Evolutionary conservation across 2,113 vertebrate genomes (phyloP).

Genomic region (Otis tarda): DNA sequence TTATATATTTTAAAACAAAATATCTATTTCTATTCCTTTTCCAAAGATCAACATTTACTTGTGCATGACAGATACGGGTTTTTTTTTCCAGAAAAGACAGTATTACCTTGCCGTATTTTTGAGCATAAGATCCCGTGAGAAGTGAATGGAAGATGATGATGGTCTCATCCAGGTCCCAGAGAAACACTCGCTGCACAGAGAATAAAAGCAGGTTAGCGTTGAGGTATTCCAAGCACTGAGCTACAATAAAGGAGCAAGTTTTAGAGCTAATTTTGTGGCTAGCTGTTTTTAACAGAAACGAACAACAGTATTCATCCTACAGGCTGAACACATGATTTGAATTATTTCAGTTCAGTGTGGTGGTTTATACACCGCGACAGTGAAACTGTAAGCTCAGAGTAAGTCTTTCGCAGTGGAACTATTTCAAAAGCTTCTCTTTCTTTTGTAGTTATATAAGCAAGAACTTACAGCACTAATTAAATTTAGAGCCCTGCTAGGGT

Average conservation of each 20-base stretch:
- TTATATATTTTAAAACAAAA: neutral
- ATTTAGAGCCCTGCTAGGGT: neutral
- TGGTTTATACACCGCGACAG: neutral
- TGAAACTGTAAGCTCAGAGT: neutral
- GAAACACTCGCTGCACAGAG: slow-evolving; percentile 85
- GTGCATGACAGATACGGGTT: neutral
- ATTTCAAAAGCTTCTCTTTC: neutral
- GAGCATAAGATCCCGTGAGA: slow-evolving; percentile 95
- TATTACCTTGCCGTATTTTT: slow-evolving; percentile 95
- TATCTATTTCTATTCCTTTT: neutral
- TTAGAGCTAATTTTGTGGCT: neutral
- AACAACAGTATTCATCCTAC: neutral
- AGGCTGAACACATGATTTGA: neutral
- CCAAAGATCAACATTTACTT: neutral
- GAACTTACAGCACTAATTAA: neutral
- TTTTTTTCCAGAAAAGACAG: neutral
- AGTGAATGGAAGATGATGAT: slow-evolving; percentile 99
- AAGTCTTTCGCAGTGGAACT: neutral
- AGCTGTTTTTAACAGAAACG: neutral
- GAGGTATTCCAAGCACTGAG: neutral
- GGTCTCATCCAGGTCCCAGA: slow-evolving; percentile 99
- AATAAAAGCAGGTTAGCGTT: slow-evolving; percentile 37
- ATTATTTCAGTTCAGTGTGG: neutral
- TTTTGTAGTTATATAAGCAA: neutral
- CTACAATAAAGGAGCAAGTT: neutral